A percentile compares a stretch with the other conserved stretches of the same genome.
phyloP scores from a whole-genome alignment of 1,140 invertebrate genomes.

The Cherax quadricarinatus region DNA sequence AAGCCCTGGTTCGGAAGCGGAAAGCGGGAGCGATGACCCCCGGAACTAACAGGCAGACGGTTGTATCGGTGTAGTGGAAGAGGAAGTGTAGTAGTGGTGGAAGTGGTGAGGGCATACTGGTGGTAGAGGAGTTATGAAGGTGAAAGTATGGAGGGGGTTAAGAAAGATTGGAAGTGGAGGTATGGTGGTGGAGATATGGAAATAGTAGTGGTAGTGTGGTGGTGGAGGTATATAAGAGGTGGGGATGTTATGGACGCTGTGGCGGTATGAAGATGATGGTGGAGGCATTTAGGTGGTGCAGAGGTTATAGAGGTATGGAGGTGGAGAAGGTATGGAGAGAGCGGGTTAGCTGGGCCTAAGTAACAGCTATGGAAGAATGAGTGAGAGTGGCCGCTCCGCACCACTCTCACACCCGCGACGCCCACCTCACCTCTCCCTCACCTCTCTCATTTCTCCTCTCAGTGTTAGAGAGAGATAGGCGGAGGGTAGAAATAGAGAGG shows the following conservation, averaged over 20 bases:
- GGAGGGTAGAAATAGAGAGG: neutral
- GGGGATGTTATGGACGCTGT: neutral
- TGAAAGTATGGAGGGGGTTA: no score
- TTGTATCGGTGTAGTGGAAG: neutral
- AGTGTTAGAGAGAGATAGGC: no score
- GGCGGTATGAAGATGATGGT: neutral
- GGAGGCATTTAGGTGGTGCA: neutral
- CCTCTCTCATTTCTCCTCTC: neutral
- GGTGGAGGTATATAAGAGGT: neutral
- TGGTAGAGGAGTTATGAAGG: neutral
- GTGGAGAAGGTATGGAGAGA: neutral
- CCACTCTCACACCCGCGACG: neutral
- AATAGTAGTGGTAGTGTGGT: neutral
- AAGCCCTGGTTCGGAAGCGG: no score
- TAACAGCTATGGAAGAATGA: constrained; percentile 35
- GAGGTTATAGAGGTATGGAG: neutral
- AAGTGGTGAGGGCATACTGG: neutral
- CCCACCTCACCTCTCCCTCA: neutral
- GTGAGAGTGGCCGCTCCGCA: neutral
- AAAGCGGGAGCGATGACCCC: no score
- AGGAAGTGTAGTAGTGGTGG: neutral
- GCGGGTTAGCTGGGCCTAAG: neutral
- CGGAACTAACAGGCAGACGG: no score
- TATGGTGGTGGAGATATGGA: neutral
- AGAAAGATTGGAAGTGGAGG: neutral